These are phyloP conservation scores for Colaptes auratus DNA, from an alignment of 2,113 vertebrate species.

Conservation along the genomic window DNA sequence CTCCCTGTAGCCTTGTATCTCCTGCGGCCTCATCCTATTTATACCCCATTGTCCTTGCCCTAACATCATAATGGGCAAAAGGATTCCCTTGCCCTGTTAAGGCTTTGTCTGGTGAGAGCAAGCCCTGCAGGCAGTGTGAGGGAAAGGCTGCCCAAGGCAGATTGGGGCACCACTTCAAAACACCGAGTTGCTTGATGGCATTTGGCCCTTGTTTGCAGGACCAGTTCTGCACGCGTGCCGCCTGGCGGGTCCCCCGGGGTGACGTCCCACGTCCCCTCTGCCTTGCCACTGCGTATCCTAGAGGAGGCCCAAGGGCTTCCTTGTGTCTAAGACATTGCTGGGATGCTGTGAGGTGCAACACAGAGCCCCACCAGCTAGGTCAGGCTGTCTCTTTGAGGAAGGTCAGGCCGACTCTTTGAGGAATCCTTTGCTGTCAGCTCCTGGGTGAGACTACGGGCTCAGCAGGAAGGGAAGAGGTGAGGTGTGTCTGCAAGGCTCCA, in stretches of 20 bases:
- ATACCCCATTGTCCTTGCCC: constrained; percentile 22
- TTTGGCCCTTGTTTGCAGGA: neutral
- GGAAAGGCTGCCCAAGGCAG: neutral
- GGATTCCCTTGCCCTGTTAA: neutral
- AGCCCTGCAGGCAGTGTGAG: constrained; percentile 38
- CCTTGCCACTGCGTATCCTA: neutral
- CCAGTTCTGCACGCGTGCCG: neutral
- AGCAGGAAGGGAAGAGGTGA: rapidly evolving
- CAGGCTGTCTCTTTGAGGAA: neutral
- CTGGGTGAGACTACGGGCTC: neutral
- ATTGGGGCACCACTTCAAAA: constrained; percentile 41
- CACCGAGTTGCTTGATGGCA: neutral
- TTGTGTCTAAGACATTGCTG: neutral
- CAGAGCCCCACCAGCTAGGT: neutral
- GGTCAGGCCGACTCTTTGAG: neutral
- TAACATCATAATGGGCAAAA: neutral
- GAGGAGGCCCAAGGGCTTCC: neutral
- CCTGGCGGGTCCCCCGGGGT: neutral
- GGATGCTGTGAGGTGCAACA: neutral
- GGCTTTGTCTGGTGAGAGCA: constrained; percentile 12
- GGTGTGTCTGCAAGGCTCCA: neutral
- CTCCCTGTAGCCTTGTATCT: neutral
- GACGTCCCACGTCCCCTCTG: neutral
- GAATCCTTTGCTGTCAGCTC: neutral
- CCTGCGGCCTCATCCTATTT: constrained; percentile 34